phyloP scores from a whole-genome alignment of 1,140 invertebrate species.

The Formica selysi region DNA sequence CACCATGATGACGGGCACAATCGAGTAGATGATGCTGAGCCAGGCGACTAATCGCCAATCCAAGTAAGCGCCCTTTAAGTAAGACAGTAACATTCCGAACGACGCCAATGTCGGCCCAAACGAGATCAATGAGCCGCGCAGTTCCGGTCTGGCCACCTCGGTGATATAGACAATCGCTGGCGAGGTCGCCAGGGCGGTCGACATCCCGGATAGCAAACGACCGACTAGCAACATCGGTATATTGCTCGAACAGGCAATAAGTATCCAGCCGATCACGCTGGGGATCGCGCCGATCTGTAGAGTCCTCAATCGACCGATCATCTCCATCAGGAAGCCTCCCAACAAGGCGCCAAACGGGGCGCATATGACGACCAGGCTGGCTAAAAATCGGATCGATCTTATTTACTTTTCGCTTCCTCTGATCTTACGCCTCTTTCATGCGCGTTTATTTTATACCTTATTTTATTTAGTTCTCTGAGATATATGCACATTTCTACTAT shows the following conservation, averaged over 20 bases:
- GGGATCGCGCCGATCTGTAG: constrained; percentile 88
- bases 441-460: neutral
- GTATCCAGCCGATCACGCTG: constrained; percentile 88
- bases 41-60: constrained; percentile 88
- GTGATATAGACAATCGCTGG: constrained; percentile 89
- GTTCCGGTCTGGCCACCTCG: constrained; percentile 88
- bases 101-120: constrained; percentile 87
- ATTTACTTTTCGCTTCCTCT: neutral
- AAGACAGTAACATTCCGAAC: constrained; percentile 87
- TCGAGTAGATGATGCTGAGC: constrained; percentile 86
- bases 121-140: constrained; percentile 87
- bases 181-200: constrained; percentile 87
- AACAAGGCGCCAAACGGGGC: constrained; percentile 87
- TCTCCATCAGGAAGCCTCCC: constrained; percentile 88
- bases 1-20: constrained; percentile 87
- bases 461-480: neutral
- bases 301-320: constrained; percentile 88
- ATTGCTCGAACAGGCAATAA: constrained; percentile 87
- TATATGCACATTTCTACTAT: neutral
- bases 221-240: constrained; percentile 87
- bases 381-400: constrained; percentile 80
- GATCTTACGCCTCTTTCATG: neutral
- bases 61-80: constrained; percentile 88
- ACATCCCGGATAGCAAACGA: constrained; percentile 89
- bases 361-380: constrained; percentile 87